Percentiles rank a stretch among this genome's conserved stretches.
These are phyloP conservation scores for Drosophila mimetica DNA, from an alignment of 2,888 invertebrate species.

Conservation along the genomic window DNA sequence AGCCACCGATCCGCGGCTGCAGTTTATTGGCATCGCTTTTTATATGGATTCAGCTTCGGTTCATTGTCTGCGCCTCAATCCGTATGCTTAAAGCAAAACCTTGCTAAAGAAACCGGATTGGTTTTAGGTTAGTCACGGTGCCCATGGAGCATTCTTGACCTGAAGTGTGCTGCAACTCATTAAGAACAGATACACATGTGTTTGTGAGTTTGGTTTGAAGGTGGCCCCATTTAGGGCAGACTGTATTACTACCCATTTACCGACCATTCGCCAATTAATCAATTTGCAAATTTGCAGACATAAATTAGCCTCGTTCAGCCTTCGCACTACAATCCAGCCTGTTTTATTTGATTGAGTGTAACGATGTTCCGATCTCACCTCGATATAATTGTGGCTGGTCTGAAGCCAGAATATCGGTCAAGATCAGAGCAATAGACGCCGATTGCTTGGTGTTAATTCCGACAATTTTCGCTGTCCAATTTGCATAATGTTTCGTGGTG, in stretches of 20 bases:
- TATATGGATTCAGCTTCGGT: constrained; percentile 41
- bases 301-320: constrained; percentile 55
- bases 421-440: constrained; percentile 53
- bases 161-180: constrained; percentile 31
- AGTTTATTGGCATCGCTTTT: constrained; percentile 48
- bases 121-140: constrained; percentile 42
- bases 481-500: constrained; percentile 54
- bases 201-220: constrained; percentile 17
- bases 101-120: constrained; percentile 49
- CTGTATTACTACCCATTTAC: constrained; percentile 24
- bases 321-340: constrained; percentile 55
- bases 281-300: constrained; percentile 59
- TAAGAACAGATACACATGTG: constrained; percentile 25
- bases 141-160: constrained; percentile 42
- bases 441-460: constrained; percentile 40
- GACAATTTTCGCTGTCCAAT: constrained; percentile 60
- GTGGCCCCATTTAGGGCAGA: constrained; percentile 19
- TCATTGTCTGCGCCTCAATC: constrained; percentile 22
- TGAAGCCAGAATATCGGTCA: constrained; percentile 64
- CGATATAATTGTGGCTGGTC: constrained; percentile 39
- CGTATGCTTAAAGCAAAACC: constrained; percentile 21
- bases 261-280: constrained; percentile 45
- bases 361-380: constrained; percentile 27
- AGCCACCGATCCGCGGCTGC: constrained; percentile 32
- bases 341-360: constrained; percentile 26